Evolutionary conservation across 2,113 vertebrate genomes (phyloP).

Genomic region (Pycnonotus jocosus): DNA sequence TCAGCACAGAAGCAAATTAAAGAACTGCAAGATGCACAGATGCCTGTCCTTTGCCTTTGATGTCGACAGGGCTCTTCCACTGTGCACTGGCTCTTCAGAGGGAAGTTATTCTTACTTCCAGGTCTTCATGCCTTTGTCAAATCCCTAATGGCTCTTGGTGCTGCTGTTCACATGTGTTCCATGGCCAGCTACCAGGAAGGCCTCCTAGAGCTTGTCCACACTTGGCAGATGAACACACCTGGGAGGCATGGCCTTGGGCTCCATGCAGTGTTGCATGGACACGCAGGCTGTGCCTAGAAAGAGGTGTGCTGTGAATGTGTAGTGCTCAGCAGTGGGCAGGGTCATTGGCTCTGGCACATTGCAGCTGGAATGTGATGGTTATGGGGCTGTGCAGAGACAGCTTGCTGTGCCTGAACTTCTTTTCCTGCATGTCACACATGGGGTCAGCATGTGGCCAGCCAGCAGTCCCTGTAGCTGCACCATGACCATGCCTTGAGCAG

Average conservation of each 20-base stretch:
- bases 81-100: background rate
- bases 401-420: background rate
- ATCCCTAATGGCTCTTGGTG: background rate
- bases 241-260: background rate
- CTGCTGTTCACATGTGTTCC: background rate
- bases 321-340: background rate
- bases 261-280: accelerated
- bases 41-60: background rate
- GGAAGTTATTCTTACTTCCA: background rate
- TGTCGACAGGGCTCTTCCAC: background rate
- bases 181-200: background rate
- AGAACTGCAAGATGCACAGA: background rate
- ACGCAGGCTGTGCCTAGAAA: background rate
- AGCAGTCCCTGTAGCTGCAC: background rate
- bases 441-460: background rate
- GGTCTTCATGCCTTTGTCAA: background rate
- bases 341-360: background rate
- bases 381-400: background rate
- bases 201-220: background rate
- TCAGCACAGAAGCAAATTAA: background rate
- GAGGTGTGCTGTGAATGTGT: background rate
- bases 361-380: background rate
- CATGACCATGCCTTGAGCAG: background rate
- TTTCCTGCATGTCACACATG: accelerated
- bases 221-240: background rate